phyloP scores from a whole-genome alignment of 2,113 vertebrate genomes.

The Atrichornis clamosus region DNA sequence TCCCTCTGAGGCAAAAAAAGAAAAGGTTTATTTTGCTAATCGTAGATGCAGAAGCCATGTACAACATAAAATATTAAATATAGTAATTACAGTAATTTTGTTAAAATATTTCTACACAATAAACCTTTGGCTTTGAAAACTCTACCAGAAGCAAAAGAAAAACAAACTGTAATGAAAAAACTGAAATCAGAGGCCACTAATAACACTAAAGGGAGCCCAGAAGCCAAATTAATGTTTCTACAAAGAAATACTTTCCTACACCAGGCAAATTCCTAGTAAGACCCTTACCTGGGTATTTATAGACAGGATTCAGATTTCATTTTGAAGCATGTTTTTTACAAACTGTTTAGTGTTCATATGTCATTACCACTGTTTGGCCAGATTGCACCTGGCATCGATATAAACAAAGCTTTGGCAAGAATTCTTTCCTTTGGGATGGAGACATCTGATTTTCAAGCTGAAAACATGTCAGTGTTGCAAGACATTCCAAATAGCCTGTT shows the following conservation, averaged over 20 bases:
- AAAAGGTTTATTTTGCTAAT: slow-evolving; percentile 4
- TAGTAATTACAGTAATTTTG: slow-evolving; percentile 36
- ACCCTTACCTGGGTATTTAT: slow-evolving; percentile 43
- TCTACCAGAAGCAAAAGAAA: slow-evolving; percentile 37
- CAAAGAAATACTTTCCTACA: slow-evolving; percentile 36
- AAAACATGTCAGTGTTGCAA: slow-evolving; percentile 69
- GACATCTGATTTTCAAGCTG: slow-evolving; percentile 74
- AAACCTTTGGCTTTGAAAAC: slow-evolving; percentile 43
- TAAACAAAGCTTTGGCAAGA: slow-evolving; percentile 72
- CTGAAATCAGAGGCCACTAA: slow-evolving; percentile 36
- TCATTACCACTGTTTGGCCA: slow-evolving; percentile 71
- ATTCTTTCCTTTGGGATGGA: slow-evolving; percentile 66
- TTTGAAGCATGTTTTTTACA: slow-evolving; percentile 49
- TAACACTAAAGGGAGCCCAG: slow-evolving; percentile 53
- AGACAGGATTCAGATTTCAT: slow-evolving; percentile 49
- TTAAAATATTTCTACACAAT: slow-evolving; percentile 46
- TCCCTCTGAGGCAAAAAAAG: neutral
- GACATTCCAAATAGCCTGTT: slow-evolving; percentile 72
- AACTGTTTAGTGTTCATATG: slow-evolving; percentile 66
- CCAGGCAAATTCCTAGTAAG: slow-evolving; percentile 30
- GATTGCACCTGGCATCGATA: slow-evolving; percentile 73
- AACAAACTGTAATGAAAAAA: slow-evolving; percentile 35
- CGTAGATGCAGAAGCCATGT: neutral
- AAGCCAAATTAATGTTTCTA: slow-evolving; percentile 52
- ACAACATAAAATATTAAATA: slow-evolving; percentile 20